Percentiles rank a stretch among this genome's conserved stretches.
Evolutionary conservation across 2,797 vertebrate genomes (phyloP).

Genomic region (Poecilia wingei): DNA sequence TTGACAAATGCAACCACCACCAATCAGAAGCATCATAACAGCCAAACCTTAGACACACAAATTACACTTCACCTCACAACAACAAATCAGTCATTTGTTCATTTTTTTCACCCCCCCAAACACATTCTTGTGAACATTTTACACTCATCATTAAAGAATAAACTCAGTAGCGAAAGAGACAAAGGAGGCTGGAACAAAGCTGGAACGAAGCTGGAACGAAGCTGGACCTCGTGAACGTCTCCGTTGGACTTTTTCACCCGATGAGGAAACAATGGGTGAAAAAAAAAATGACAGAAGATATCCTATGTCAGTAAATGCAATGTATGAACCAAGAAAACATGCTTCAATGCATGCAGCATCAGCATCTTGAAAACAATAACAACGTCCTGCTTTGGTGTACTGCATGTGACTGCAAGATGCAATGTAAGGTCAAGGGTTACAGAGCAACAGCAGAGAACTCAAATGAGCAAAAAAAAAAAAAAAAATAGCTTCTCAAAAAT

Average conservation of each 20-base stretch:
- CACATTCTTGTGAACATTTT: conserved; percentile 63
- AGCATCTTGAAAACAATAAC: conserved; percentile 10
- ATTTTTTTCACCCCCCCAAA: conserved; percentile 19
- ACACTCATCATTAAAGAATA: conserved; percentile 74
- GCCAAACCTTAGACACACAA: conserved; percentile 44
- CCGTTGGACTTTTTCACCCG: conserved; percentile 14
- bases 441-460: conserved; percentile 23
- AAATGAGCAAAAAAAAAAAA: neutral
- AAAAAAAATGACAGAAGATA: neutral
- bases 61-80: conserved; percentile 46
- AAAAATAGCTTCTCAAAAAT: neutral
- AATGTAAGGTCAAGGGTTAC: conserved; percentile 16
- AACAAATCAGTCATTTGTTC: conserved; percentile 43
- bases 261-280: conserved; percentile 21
- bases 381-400: conserved; percentile 8
- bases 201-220: conserved; percentile 1
- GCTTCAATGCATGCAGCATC: conserved; percentile 18
- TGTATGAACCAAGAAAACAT: conserved; percentile 20
- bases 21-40: conserved; percentile 72
- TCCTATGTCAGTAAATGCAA: conserved; percentile 52
- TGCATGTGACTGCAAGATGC: conserved; percentile 8
- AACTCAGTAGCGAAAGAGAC: conserved; percentile 34
- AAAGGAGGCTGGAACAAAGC: conserved; percentile 17
- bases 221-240: conserved; percentile 23
- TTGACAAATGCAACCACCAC: conserved; percentile 36